Conservation (phyloP, 37 sponge, comb jelly and placozoan genomes). For the Chondrilla cf. caribensis region DNA sequence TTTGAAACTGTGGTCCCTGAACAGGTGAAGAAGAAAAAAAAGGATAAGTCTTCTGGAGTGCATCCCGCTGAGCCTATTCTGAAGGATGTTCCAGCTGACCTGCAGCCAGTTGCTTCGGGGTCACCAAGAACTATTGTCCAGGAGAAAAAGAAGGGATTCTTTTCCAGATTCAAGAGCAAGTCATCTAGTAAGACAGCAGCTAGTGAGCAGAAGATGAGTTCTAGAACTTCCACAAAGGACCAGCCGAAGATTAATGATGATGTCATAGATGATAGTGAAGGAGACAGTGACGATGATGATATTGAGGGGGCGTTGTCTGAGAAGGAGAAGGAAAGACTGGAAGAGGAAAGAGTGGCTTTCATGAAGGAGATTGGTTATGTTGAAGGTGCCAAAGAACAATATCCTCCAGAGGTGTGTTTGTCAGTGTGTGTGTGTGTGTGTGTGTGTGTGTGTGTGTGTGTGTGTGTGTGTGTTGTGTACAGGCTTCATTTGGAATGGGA, state of each 20-base stretch:
- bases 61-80: background rate
- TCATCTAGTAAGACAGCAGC: background rate
- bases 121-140: too few relatives aligned
- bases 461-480: too few relatives aligned
- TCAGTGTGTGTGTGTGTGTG: background rate
- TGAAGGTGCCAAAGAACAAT: conserved; percentile 38
- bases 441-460: too few relatives aligned
- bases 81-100: background rate
- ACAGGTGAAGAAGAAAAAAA: background rate
- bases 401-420: conserved; percentile 49
- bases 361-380: conserved; percentile 63
- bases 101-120: too few relatives aligned
- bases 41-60: background rate
- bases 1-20: background rate
- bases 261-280: background rate
- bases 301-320: background rate
- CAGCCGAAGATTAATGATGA: conserved; percentile 35
- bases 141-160: conserved; percentile 42
- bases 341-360: conserved; percentile 40
- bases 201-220: background rate
- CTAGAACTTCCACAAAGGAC: background rate
- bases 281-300: background rate
- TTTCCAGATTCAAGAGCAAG: conserved; percentile 30
- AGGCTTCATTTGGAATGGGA: too few relatives aligned
- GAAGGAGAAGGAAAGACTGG: conserved; percentile 3